Evolutionary conservation across 2,113 vertebrate genomes (phyloP).

Genomic region (Prunella himalayana): DNA sequence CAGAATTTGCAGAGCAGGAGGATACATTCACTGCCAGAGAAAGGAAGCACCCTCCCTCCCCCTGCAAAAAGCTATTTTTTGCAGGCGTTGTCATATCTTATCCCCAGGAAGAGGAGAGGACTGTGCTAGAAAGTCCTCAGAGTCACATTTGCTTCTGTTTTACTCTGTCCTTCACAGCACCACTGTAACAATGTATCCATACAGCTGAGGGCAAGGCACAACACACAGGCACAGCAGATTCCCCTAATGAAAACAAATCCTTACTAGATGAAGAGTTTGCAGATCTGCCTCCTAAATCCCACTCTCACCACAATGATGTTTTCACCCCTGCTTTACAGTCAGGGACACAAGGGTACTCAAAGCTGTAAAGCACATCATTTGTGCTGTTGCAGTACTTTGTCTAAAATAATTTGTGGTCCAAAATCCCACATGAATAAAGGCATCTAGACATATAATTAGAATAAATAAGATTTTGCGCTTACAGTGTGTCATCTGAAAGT

Average conservation of each 20-base stretch:
- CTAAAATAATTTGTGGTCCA: neutral
- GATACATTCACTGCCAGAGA: neutral
- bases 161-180: neutral
- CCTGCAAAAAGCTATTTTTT: constrained; percentile 21
- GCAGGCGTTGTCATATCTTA: constrained; percentile 13
- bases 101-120: constrained; percentile 16
- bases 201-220: neutral
- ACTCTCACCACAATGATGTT: neutral
- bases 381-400: neutral
- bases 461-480: constrained; percentile 12
- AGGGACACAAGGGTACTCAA: neutral
- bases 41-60: neutral
- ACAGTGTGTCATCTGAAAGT: neutral
- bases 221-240: neutral
- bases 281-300: neutral
- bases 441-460: neutral
- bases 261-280: neutral
- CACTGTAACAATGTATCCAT: neutral
- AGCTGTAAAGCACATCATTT: constrained; percentile 2
- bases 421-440: constrained; percentile 16
- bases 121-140: neutral
- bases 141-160: neutral
- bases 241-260: constrained; percentile 8
- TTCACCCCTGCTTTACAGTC: neutral
- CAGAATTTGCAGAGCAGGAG: neutral